Evolutionary conservation across 2,888 invertebrate genomes (phyloP).

Genomic region (Catocala sponsa): DNA sequence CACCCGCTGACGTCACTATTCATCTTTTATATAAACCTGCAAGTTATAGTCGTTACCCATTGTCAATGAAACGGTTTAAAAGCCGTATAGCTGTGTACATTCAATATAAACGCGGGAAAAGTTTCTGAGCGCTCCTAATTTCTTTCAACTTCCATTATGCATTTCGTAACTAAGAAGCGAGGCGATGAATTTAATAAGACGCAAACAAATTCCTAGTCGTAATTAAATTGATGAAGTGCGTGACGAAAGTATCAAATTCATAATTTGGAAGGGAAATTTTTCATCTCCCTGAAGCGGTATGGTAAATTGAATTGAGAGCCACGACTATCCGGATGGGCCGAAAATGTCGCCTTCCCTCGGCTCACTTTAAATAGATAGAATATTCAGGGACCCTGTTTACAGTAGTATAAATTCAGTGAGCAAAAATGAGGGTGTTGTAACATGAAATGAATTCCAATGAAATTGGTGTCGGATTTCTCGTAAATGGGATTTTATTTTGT

Average conservation of each 20-base stretch:
- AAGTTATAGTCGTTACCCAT: constrained; percentile 16
- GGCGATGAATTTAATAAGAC: constrained; percentile 61
- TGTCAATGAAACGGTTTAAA: constrained; percentile 15
- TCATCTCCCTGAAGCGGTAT: constrained; percentile 73
- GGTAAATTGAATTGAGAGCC: constrained; percentile 78
- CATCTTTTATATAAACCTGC: constrained; percentile 30
- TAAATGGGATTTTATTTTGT: constrained; percentile 17
- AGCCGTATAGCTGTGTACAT: neutral
- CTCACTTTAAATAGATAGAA: constrained; percentile 44
- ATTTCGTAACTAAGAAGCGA: constrained; percentile 50
- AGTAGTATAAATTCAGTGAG: constrained; percentile 41
- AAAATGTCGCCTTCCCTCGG: constrained; percentile 48
- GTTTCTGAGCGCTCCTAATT: constrained; percentile 22
- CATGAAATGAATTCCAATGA: constrained; percentile 45
- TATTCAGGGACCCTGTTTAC: constrained; percentile 40
- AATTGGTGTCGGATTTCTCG: constrained; percentile 22
- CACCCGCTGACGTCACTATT: constrained; percentile 35
- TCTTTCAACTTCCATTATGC: constrained; percentile 55
- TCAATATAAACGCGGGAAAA: neutral
- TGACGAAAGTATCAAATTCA: constrained; percentile 78
- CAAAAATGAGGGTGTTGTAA: constrained; percentile 36
- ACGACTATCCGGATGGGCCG: constrained; percentile 58
- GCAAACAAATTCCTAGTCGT: constrained; percentile 65
- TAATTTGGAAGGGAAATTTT: constrained; percentile 82
- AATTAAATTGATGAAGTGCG: constrained; percentile 80